Conservation (phyloP, 2,888 invertebrate genomes). For the Synanthedon andrenaeformis region DNA sequence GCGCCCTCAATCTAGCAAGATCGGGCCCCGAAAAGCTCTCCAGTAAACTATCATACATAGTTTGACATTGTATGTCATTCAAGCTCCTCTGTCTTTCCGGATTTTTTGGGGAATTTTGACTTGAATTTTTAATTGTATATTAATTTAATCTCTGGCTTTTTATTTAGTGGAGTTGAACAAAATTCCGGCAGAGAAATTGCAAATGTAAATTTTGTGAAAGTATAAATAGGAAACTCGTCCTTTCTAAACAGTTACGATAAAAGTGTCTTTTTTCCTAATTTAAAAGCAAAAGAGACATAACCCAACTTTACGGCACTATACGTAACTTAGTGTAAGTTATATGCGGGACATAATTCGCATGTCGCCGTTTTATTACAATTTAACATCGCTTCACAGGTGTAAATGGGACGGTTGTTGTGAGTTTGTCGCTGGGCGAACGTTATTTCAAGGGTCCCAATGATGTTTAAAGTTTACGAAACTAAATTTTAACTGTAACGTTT, state of each 20-base stretch:
- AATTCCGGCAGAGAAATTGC: too few relatives aligned
- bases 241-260: background rate
- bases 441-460: conserved; percentile 10
- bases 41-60: too few relatives aligned
- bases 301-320: conserved; percentile 3
- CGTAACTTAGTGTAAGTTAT: conserved; percentile 5
- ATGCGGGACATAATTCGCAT: conserved; percentile 8
- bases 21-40: too few relatives aligned
- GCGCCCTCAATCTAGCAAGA: too few relatives aligned
- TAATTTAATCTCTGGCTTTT: too few relatives aligned
- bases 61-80: too few relatives aligned
- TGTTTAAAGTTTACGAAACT: conserved; percentile 7
- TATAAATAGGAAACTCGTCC: too few relatives aligned
- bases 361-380: conserved; percentile 13
- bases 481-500: background rate
- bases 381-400: conserved; percentile 13
- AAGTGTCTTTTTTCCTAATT: conserved; percentile 1
- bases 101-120: too few relatives aligned
- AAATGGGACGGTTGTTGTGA: conserved; percentile 5
- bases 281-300: conserved; percentile 1
- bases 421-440: conserved; percentile 7
- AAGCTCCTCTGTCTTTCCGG: too few relatives aligned
- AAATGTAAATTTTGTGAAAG: too few relatives aligned
- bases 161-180: too few relatives aligned
- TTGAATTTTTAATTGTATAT: too few relatives aligned